These are phyloP conservation scores for Zootoca vivipara DNA, from an alignment of 2,113 vertebrate genomes.

Conservation along the genomic window DNA sequence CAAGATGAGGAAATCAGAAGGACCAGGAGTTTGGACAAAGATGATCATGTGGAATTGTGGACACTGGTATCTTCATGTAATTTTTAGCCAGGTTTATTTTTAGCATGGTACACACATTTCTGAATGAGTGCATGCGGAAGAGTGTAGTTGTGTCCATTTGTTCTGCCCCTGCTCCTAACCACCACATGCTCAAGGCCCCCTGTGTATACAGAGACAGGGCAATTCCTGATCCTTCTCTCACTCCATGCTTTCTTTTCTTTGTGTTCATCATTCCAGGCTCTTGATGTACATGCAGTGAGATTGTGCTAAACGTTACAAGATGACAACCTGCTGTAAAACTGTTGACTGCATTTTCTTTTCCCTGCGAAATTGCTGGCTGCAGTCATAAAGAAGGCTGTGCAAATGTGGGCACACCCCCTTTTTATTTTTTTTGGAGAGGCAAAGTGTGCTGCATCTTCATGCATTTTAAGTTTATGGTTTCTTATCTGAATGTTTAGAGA, in stretches of 20 bases:
- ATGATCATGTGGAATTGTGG: neutral
- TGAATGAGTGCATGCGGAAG: neutral
- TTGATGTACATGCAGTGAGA: neutral
- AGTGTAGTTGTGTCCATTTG: neutral
- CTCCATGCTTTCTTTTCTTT: neutral
- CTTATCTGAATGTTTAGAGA: neutral
- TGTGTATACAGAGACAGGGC: too few species aligned
- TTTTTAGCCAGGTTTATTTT: neutral
- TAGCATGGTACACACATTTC: neutral
- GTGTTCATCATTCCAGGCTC: neutral
- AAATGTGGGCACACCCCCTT: neutral
- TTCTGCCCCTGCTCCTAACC: neutral
- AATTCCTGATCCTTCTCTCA: neutral
- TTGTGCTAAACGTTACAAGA: neutral
- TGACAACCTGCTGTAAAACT: neutral
- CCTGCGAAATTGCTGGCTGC: neutral
- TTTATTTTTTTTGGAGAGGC: neutral
- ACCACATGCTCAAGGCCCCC: neutral
- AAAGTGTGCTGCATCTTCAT: neutral
- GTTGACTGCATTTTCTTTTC: neutral
- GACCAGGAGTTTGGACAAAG: too few species aligned
- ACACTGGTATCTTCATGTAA: neutral
- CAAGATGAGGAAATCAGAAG: too few species aligned
- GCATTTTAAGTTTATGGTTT: neutral
- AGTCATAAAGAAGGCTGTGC: neutral